Evolutionary conservation across 2,113 vertebrate species (phyloP).

Genomic region (Hymenochirus boettgeri): DNA sequence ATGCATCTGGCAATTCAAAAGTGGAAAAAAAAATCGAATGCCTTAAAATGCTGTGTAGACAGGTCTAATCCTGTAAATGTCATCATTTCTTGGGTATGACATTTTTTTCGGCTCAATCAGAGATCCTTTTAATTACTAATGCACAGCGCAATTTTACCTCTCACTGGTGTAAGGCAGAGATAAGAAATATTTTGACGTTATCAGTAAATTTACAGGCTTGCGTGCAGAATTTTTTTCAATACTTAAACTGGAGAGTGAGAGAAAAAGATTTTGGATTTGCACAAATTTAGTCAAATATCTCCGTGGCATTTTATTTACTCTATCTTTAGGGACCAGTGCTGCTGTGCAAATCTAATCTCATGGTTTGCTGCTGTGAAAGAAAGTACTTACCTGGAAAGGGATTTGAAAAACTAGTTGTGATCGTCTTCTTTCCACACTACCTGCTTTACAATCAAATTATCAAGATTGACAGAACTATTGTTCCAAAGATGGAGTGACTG

Average conservation of each 20-base stretch:
- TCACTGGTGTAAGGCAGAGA: constrained; percentile 8
- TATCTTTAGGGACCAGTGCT: no score
- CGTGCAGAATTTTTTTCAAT: not conserved
- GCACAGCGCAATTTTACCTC: constrained; percentile 5
- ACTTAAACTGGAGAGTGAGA: not conserved
- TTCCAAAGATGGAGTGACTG: no score
- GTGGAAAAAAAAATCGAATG: not conserved
- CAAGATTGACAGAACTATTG: no score
- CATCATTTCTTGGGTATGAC: constrained; percentile 23
- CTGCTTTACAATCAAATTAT: no score
- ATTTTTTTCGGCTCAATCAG: constrained; percentile 23
- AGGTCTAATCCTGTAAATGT: constrained; percentile 20
- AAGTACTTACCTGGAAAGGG: no score
- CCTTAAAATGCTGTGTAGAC: not conserved
- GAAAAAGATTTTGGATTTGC: not conserved
- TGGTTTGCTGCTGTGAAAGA: no score
- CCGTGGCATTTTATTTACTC: no score
- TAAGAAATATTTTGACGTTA: constrained; percentile 18
- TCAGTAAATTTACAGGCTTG: not conserved
- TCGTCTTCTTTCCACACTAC: no score
- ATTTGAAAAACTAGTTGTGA: no score
- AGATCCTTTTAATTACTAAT: constrained; percentile 33
- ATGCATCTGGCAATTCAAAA: not conserved
- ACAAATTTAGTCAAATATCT: not conserved
- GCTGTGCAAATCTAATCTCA: no score